phyloP scores from a whole-genome alignment of 2,888 invertebrate genomes.

The Chrysomela aeneicollis region DNA sequence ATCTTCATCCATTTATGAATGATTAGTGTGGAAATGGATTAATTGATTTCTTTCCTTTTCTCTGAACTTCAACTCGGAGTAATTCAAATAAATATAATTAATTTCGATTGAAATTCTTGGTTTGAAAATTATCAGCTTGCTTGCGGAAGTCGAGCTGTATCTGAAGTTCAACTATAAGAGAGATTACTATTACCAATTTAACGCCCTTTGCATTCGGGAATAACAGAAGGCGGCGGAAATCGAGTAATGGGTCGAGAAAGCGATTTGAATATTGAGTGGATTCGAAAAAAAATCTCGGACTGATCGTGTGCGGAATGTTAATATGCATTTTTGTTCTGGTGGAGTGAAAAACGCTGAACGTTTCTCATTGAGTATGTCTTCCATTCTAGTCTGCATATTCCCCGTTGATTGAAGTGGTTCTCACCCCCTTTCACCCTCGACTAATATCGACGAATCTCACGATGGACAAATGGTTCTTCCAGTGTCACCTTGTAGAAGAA shows the following conservation, averaged over 20 bases:
- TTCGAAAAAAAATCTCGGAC: slow-evolving; percentile 28
- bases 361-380: slow-evolving; percentile 1
- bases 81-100: no score
- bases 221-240: slow-evolving; percentile 29
- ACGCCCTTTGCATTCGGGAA: slow-evolving; percentile 43
- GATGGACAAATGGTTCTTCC: no score
- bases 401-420: not conserved
- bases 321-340: slow-evolving; percentile 6
- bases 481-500: no score
- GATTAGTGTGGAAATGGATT: no score
- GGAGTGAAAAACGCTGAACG: not conserved
- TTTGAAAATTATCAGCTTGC: no score
- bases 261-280: slow-evolving; percentile 38
- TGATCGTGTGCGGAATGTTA: slow-evolving; percentile 6
- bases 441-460: no score
- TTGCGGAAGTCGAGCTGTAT: no score
- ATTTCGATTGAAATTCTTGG: no score
- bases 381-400: not conserved
- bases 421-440: not conserved
- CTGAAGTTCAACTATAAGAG: slow-evolving; percentile 4
- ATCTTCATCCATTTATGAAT: no score
- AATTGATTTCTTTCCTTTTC: no score
- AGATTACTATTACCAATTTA: slow-evolving; percentile 41
- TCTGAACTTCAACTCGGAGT: no score
- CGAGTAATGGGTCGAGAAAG: slow-evolving; percentile 37